A percentile compares a stretch with the other conserved stretches of the same genome.
These are phyloP conservation scores for Theristicus caerulescens DNA, from an alignment of 2,113 vertebrate species.

Conservation along the genomic window DNA sequence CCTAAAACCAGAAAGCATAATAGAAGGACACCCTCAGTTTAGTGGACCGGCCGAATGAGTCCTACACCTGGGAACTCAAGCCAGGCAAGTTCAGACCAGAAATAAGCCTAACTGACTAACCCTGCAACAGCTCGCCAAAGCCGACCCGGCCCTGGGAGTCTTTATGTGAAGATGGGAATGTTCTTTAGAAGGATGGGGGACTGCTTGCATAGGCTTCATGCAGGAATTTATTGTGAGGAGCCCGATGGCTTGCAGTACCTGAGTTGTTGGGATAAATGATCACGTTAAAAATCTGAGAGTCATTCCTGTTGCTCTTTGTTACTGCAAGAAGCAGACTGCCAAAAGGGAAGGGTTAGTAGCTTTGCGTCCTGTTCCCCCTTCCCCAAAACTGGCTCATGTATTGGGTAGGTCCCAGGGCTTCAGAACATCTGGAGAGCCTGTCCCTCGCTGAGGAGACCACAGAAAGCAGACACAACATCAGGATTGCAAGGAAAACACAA, in stretches of 20 bases:
- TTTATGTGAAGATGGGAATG: rapidly evolving
- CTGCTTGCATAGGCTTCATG: not conserved
- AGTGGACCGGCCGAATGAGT: not conserved
- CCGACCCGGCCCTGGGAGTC: not conserved
- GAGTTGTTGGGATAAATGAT: not conserved
- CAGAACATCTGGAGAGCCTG: not conserved
- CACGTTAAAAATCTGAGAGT: not conserved
- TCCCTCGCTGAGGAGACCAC: not conserved
- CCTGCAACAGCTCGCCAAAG: not conserved
- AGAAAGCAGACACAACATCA: not conserved
- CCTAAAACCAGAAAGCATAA: not conserved
- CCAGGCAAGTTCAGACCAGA: not conserved
- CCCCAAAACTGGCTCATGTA: not conserved
- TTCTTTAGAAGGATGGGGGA: not conserved
- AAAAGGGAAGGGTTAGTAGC: not conserved
- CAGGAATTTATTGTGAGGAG: not conserved
- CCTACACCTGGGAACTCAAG: not conserved
- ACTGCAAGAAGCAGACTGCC: not conserved
- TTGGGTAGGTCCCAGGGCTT: not conserved
- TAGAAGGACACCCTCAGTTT: not conserved
- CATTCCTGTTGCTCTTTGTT: not conserved
- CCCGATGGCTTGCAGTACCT: rapidly evolving
- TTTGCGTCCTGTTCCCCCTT: not conserved
- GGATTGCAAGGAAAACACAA: not conserved
- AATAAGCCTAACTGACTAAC: not conserved